Conservation (phyloP, 35 echinoderm and acorn worm species). For the Patiria miniata region DNA sequence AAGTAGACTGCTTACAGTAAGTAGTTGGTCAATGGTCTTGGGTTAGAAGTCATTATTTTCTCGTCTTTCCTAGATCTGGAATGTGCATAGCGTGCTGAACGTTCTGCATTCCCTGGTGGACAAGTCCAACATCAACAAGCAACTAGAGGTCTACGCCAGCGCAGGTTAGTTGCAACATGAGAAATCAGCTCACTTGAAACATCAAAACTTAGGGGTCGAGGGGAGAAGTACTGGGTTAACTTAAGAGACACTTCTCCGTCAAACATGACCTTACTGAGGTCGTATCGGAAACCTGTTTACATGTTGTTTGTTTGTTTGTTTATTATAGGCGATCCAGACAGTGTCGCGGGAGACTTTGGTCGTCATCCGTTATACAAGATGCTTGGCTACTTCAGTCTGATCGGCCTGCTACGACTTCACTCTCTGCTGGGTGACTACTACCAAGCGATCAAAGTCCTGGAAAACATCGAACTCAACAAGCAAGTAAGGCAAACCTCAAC, state of each 20-base stretch:
- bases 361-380: slow-evolving; percentile 97
- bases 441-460: slow-evolving; percentile 96
- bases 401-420: slow-evolving; percentile 90
- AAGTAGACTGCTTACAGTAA: no score
- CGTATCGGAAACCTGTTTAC: no score
- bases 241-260: no score
- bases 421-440: slow-evolving; percentile 97
- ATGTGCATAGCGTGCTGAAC: slow-evolving; percentile 98
- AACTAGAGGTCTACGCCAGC: slow-evolving; percentile 88
- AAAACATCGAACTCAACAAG: slow-evolving; percentile 95
- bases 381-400: slow-evolving; percentile 98
- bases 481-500: slow-evolving; percentile 59
- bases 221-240: no score
- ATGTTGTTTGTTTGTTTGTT: neutral
- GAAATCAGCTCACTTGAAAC: no score
- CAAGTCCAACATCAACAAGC: slow-evolving; percentile 94
- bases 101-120: slow-evolving; percentile 97
- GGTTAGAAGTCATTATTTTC: neutral
- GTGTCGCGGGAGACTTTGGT: slow-evolving; percentile 92
- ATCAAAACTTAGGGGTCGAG: no score
- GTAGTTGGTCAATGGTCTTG: neutral
- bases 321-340: slow-evolving; percentile 79
- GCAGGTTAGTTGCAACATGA: slow-evolving; percentile 83
- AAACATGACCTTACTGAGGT: no score
- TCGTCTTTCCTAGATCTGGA: slow-evolving; percentile 76